Conservation (phyloP, 1,140 invertebrate genomes). For the Dryas iulia region DNA sequence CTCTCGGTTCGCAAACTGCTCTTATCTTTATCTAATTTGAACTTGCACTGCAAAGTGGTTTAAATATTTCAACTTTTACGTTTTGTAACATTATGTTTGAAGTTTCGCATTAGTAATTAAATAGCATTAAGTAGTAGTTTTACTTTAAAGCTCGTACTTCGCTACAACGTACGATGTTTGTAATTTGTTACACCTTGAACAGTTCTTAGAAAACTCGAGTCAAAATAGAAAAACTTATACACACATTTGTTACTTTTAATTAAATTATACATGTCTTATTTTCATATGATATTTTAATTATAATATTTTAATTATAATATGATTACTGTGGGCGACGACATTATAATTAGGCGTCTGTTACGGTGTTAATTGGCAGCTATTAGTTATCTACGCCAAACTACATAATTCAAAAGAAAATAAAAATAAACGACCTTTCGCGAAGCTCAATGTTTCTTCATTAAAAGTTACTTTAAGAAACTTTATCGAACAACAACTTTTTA, state of each 20-base stretch:
- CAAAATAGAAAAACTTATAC: neutral
- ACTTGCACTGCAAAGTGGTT: slow-evolving; percentile 27
- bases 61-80: slow-evolving; percentile 8
- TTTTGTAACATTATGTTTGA: neutral
- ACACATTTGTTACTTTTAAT: neutral
- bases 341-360: neutral
- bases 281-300: too few species aligned
- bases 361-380: neutral
- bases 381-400: neutral
- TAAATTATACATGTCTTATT: neutral
- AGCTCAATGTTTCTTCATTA: slow-evolving; percentile 8
- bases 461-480: neutral
- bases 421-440: neutral
- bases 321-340: neutral
- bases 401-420: neutral
- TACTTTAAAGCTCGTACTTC: neutral
- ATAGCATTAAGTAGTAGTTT: neutral
- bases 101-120: slow-evolving; percentile 6
- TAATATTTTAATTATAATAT: neutral
- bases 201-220: neutral
- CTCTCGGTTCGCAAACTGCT: slow-evolving; percentile 47
- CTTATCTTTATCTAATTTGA: slow-evolving; percentile 54
- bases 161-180: neutral
- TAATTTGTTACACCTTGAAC: neutral
- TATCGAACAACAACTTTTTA: neutral